Percentiles rank a stretch among this genome's conserved stretches.
Evolutionary conservation across 1,140 invertebrate species (phyloP).

Genomic region (Drosophila pseudoananassae): DNA sequence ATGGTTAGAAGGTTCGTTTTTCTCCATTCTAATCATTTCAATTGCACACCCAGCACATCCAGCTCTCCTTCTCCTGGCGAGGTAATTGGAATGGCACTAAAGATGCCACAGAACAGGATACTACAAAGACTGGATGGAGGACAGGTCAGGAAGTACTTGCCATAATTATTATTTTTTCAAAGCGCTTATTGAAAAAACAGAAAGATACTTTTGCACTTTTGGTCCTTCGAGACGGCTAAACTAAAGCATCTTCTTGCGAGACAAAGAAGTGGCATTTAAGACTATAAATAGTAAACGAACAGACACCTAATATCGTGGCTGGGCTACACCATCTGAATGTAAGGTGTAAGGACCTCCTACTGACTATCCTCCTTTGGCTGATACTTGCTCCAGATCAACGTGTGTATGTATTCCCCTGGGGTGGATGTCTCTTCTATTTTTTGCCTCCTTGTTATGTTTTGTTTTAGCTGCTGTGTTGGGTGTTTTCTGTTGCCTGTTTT

Average conservation of each 20-base stretch:
- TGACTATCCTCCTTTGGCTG: background rate
- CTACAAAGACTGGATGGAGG: too few species aligned
- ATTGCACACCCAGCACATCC: slow-evolving; percentile 25
- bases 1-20: slow-evolving; percentile 4
- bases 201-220: too few species aligned
- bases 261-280: background rate
- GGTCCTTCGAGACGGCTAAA: too few species aligned
- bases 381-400: background rate
- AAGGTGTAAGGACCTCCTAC: slow-evolving; percentile 8
- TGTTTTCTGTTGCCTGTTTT: slow-evolving; percentile 7
- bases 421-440: background rate
- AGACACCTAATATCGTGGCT: background rate
- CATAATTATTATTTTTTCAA: background rate
- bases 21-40: slow-evolving; percentile 42
- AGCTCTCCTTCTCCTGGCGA: too few species aligned
- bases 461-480: slow-evolving; percentile 10
- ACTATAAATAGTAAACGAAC: slow-evolving; percentile 8
- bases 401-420: slow-evolving; percentile 22
- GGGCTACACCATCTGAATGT: background rate
- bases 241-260: too few species aligned
- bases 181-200: background rate
- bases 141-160: background rate
- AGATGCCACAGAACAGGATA: background rate
- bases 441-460: background rate
- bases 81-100: background rate